Evolutionary conservation across 2,888 invertebrate genomes (phyloP), one percentile per base, ranked within the genome.

Genomic region (Imbricaverruca yamaguchii): DNA sequence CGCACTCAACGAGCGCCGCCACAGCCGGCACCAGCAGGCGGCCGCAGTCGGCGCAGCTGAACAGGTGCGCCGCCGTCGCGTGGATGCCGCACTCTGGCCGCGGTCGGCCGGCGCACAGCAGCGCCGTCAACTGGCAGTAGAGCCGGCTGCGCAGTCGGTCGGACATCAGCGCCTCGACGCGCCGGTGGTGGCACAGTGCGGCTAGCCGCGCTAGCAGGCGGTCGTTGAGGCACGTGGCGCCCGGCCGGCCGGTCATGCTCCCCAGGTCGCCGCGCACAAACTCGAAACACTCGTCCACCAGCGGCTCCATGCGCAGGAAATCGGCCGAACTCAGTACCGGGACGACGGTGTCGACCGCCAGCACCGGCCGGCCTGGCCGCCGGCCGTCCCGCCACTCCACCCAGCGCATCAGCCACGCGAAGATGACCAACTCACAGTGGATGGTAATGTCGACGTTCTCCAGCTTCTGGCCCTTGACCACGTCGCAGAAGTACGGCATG

Each of bases 361-460:
- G 83, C 9, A 85, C 84, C 0, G 53, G 81, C 97, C 91, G 2
- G 96, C 97, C 87, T 94, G 96, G 85, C 90, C 91, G 0, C 94
- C 90, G 86, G 96, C 95, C 88, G 85, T 83, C 8, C 85, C 84
- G 83, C 57, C 87, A 83, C 87, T 96, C 95, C n/a, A 97, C 94
- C 95, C 97, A 97, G 84, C 92, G 92, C 93, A 97, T 96, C 81
- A 98, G 89, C 96, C 97, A 97, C 85, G 97, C 97, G 87, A 98
- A 98, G 83, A 97, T 96, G 87, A 93, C 91, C 82, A 98, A 93
- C 88, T 98, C 97, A 87, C 97, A 98, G 87, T 97, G 97, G 0
- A 98, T 97, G 0, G 96, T 96, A 84, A 98, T 97, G 86, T 97
- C 97, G 91, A 97, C 95, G 85, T 97, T 96, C 86, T 94, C 93